Percentiles rank a stretch among this genome's conserved stretches.
Evolutionary conservation across 2,113 vertebrate genomes (phyloP).

Genomic region (Lagopus leucura): DNA sequence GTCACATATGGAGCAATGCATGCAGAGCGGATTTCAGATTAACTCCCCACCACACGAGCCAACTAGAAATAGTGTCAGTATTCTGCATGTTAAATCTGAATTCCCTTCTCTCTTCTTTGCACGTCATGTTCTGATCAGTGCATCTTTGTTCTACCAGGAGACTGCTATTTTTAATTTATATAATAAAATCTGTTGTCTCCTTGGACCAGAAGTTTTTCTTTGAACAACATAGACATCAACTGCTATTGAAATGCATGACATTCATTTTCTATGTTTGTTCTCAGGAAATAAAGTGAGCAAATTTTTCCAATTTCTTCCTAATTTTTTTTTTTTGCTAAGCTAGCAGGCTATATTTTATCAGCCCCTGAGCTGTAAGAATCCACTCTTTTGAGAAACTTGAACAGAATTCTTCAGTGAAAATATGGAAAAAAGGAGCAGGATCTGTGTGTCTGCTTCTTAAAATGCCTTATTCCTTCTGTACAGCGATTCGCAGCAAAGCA

Average conservation of each 20-base stretch:
- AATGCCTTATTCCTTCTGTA: not conserved
- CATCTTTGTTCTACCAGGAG: not conserved
- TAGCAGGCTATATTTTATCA: conserved; percentile 36
- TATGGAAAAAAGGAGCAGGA: not conserved
- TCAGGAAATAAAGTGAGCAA: conserved; percentile 32
- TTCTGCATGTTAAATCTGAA: conserved; percentile 13
- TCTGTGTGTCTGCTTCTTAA: not conserved
- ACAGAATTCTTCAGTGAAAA: not conserved
- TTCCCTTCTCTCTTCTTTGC: not conserved
- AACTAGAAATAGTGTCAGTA: not conserved
- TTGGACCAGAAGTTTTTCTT: conserved; percentile 45
- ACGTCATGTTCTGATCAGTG: not conserved
- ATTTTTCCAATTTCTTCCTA: conserved; percentile 32
- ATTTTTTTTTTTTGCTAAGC: not conserved
- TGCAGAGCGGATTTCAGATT: not conserved
- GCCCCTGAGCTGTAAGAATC: not conserved
- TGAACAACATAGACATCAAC: not conserved
- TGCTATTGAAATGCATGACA: conserved; percentile 32
- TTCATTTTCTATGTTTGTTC: conserved; percentile 53
- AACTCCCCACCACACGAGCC: not conserved
- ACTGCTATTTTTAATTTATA: conserved; percentile 44
- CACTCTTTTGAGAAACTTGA: not conserved
- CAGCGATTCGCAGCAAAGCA: not conserved
- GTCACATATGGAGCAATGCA: accelerated
- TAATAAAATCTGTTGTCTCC: conserved; percentile 52